These are phyloP conservation scores for Thecocarcelia acutangulata DNA, from an alignment of 2,888 invertebrate species.

Conservation along the genomic window DNA sequence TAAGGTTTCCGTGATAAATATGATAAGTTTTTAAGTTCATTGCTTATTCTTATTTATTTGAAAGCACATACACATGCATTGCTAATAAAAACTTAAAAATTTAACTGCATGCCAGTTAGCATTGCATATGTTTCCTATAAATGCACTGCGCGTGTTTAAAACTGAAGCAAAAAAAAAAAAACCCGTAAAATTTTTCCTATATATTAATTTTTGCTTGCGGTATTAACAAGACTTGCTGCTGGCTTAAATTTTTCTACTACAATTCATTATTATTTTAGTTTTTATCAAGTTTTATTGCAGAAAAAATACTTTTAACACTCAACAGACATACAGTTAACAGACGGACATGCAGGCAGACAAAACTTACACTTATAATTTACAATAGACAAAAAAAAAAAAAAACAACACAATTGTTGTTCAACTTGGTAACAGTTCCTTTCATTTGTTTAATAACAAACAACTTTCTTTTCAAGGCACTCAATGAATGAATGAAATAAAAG, in stretches of 20 bases:
- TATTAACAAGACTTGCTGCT: conserved; percentile 26
- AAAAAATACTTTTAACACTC: conserved; percentile 38
- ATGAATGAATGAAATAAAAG: conserved; percentile 47
- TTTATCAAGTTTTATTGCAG: conserved; percentile 15
- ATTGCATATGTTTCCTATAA: conserved; percentile 2
- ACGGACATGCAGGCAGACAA: conserved; percentile 31
- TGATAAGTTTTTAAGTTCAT: conserved; percentile 4
- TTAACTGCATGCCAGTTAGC: background rate
- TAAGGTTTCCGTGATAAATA: background rate
- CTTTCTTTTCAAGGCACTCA: conserved; percentile 69
- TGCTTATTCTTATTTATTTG: background rate
- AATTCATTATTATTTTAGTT: conserved; percentile 38
- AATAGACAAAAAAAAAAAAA: conserved; percentile 10
- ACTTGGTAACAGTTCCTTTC: conserved; percentile 69
- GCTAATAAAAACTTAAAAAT: no score
- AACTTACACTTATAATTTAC: conserved; percentile 45
- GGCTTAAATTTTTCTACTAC: conserved; percentile 28
- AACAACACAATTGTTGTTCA: conserved; percentile 60
- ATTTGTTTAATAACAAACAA: conserved; percentile 69
- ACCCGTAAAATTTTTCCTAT: conserved; percentile 23
- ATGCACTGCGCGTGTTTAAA: conserved; percentile 7
- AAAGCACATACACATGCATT: background rate
- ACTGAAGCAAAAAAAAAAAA: background rate
- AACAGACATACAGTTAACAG: conserved; percentile 48
- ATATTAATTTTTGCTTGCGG: background rate